These are phyloP conservation scores for Sciurus niger DNA, from an alignment of 2,113 vertebrate genomes.

Conservation along the genomic window DNA sequence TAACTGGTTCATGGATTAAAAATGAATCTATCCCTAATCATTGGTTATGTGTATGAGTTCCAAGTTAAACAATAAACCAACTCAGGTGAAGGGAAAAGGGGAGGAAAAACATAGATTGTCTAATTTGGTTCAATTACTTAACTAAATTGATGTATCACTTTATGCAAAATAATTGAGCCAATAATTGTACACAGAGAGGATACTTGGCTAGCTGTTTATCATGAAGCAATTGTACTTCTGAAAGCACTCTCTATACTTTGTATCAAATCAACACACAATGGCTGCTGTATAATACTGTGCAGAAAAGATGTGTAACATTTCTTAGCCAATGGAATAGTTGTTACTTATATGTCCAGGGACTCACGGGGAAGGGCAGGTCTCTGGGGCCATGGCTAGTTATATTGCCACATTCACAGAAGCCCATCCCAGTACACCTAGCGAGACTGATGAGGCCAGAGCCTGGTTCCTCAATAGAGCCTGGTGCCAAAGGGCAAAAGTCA, in stretches of 20 bases:
- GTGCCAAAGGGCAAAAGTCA: no score
- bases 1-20: no score
- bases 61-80: not conserved
- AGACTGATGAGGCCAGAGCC: rapidly evolving
- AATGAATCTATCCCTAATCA: no score
- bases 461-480: not conserved
- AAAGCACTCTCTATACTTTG: not conserved
- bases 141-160: not conserved
- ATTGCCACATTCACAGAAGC: no score
- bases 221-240: not conserved
- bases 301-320: no score
- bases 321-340: no score
- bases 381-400: no score
- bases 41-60: not conserved
- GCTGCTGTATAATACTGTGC: no score
- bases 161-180: constrained; percentile 5
- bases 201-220: not conserved
- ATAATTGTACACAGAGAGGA: not conserved
- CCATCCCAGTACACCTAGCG: no score
- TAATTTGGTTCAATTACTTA: not conserved
- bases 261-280: no score
- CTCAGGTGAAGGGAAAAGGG: not conserved
- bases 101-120: not conserved
- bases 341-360: no score
- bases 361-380: no score